Base-by-base conservation (phyloP, 2,888 invertebrate genomes). In the Itoplectis maculator region DNA sequence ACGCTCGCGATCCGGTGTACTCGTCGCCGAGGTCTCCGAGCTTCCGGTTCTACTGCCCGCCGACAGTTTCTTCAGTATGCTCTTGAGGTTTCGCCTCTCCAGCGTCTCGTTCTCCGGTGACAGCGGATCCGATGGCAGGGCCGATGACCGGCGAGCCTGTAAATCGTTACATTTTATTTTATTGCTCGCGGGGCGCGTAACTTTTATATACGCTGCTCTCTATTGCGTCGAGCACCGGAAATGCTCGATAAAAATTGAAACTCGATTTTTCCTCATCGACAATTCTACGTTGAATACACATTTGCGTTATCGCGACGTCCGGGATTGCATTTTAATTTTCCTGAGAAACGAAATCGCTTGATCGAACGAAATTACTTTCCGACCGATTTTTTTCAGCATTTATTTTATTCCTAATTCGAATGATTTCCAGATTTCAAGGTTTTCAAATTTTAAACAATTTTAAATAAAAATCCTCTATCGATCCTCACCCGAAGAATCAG, bases 31-130 rank as follows among this genome's bases (percentile, higher is more conserved):
- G 75, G 89, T 89, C 66, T 92, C 92, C 7, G 92, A 92, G 77
- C 92, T 92, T 29, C 87, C 91, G 2, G 91, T 87, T 63, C 94
- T 94, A 13, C 94, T 94, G 83, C 96, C 96, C 91, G 96, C 96
- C 2, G 97, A 97, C 54, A 97, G 93, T 92, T 96, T 96, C 91
- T 97, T 97, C 75, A 98, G 93, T 88, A 98, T 97, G 84, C 97
- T 97, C 92, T 97, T 97, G 56, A 98, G 93, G 87, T 96, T 96
- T 88, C 96, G 94, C 87, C 97, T 94, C 92, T 98, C 97, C 18
- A 96, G 93, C 0, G 97, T 97, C 93, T 98, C 97, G 91, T 97
- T 97, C 90, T 96, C 96, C 23, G 95, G 95, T 83, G 92, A 92
- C 9, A 92, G 85, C 77, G 89, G 92, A 75, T 91, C 91, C 59